These are phyloP conservation scores for Ceyx melanurus DNA, from an alignment of 2,113 vertebrate genomes.

Conservation along the genomic window DNA sequence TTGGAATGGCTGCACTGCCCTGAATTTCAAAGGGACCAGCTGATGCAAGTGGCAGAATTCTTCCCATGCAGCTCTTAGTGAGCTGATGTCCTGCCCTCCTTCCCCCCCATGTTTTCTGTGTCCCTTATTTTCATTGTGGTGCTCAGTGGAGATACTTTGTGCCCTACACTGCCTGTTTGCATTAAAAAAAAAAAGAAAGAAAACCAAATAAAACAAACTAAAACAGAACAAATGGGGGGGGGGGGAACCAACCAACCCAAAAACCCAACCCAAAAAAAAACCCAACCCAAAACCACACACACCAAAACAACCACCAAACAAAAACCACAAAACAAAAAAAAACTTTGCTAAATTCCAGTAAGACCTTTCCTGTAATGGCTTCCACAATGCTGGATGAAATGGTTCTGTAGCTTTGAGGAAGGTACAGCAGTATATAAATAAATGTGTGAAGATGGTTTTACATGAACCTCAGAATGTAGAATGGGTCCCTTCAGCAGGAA, in stretches of 20 bases:
- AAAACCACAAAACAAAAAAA: too few species aligned
- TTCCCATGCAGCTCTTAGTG: neutral
- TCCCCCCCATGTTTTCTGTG: fast-evolving
- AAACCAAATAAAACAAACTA: too few species aligned
- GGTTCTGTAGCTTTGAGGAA: neutral
- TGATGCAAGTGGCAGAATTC: neutral
- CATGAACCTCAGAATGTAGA: neutral
- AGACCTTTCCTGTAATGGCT: neutral
- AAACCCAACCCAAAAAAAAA: too few species aligned
- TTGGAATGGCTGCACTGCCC: neutral
- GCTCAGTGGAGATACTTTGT: neutral
- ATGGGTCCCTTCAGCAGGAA: neutral
- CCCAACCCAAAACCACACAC: too few species aligned
- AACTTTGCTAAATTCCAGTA: neutral
- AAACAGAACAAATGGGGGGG: too few species aligned
- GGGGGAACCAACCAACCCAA: too few species aligned
- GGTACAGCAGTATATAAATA: neutral
- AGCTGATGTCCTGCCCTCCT: neutral
- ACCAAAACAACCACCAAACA: too few species aligned
- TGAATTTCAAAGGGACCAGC: neutral
- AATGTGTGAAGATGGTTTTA: neutral
- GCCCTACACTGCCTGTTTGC: neutral
- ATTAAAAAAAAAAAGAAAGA: neutral
- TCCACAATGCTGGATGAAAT: neutral
- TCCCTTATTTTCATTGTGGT: neutral